A percentile compares a stretch with the other conserved stretches of the same genome.
These are phyloP conservation scores for Falco berigora DNA, from an alignment of 2,797 vertebrate species.

Conservation along the genomic window DNA sequence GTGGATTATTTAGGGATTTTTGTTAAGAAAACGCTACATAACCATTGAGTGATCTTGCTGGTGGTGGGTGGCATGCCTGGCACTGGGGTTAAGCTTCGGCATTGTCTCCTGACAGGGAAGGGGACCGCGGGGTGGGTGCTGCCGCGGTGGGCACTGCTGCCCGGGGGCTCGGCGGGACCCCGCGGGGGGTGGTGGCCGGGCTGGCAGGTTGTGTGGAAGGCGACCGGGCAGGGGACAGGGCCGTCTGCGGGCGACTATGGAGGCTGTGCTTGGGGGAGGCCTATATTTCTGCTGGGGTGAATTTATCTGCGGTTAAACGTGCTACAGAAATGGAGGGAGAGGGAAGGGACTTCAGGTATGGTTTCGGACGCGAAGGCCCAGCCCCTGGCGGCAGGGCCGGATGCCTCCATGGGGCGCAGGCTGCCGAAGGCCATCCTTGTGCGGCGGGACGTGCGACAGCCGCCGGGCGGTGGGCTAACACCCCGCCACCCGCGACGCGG, in stretches of 20 bases:
- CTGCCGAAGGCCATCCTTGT: background rate
- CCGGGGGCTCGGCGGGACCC: background rate
- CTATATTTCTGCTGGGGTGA: too few relatives aligned
- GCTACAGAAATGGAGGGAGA: background rate
- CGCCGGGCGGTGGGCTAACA: background rate
- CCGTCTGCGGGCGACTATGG: fast-evolving
- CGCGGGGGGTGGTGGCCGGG: fast-evolving
- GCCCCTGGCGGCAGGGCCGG: background rate
- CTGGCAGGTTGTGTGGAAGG: background rate
- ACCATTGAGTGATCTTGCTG: fast-evolving
- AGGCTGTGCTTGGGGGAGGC: background rate
- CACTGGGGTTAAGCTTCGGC: background rate
- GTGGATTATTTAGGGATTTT: background rate
- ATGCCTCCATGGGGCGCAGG: background rate
- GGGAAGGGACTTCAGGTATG: background rate
- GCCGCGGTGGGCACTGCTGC: background rate
- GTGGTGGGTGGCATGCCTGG: background rate
- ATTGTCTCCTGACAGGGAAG: background rate
- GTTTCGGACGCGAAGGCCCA: fast-evolving
- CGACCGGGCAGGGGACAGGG: too few relatives aligned
- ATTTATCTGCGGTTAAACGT: background rate
- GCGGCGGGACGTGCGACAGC: fast-evolving
- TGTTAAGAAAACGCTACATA: background rate
- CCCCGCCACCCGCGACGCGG: fast-evolving
- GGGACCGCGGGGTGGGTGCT: background rate